These are phyloP conservation scores for Crepidodera aurea DNA, from an alignment of 2,888 invertebrate genomes.

Conservation along the genomic window DNA sequence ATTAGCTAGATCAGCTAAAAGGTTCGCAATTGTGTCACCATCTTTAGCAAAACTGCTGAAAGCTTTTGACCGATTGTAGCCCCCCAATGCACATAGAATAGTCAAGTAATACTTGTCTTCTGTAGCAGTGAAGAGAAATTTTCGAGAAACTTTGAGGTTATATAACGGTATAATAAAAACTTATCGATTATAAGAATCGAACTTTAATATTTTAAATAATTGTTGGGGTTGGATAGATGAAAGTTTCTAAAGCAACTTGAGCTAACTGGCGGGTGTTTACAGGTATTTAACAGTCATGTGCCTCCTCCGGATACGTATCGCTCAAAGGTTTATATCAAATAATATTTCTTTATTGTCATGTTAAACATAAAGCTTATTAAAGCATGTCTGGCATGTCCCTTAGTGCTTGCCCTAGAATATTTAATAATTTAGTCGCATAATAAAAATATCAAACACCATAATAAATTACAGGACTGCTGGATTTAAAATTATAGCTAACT, in stretches of 20 bases:
- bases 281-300: constrained; percentile 96
- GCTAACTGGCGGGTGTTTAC: constrained; percentile 66
- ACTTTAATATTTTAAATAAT: no score
- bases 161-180: no score
- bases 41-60: no score
- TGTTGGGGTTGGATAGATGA: constrained; percentile 25
- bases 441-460: constrained; percentile 6
- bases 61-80: no score
- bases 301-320: constrained; percentile 91
- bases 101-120: no score
- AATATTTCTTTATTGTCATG: constrained; percentile 55
- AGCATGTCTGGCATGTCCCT: constrained; percentile 53
- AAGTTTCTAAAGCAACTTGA: constrained; percentile 35
- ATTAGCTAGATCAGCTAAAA: no score
- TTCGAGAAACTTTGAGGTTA: no score
- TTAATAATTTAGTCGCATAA: constrained; percentile 2
- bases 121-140: no score
- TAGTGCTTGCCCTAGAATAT: constrained; percentile 43
- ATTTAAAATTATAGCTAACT: no score
- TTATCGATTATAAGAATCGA: no score
- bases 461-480: neutral
- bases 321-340: constrained; percentile 82
- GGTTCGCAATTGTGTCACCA: no score
- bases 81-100: no score
- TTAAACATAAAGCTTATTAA: constrained; percentile 51